Conservation (phyloP, 2,113 vertebrate species). For the Felis catus region F.catus_Fca126_mat1.0 CM031412.1:34211001-34211500, state of each 20-base stretch:
- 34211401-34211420: slow-evolving; percentile 42
- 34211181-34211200: not conserved
- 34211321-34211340: slow-evolving; percentile 17
- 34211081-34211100: not conserved
- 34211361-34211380: slow-evolving; percentile 61
- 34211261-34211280: slow-evolving; percentile 32
- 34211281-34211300: slow-evolving; percentile 57
- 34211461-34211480: slow-evolving; percentile 72
- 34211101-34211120: not conserved
- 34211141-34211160: slow-evolving; percentile 9
- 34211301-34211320: slow-evolving; percentile 39
- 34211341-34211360: slow-evolving; percentile 68
- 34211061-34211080: not conserved
- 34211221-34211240: slow-evolving; percentile 25
- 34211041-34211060: not conserved
- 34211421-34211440: slow-evolving; percentile 46
- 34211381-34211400: slow-evolving; percentile 70
- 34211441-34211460: slow-evolving; percentile 75
- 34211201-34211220: not conserved
- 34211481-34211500: slow-evolving; percentile 75
- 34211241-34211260: slow-evolving; percentile 66
- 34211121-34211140: not conserved
- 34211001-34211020: not conserved
- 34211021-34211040: not conserved
- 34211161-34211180: not conserved